Evolutionary conservation across 2,888 invertebrate genomes (phyloP).

Genomic region (Himalopsyche tibetana): DNA sequence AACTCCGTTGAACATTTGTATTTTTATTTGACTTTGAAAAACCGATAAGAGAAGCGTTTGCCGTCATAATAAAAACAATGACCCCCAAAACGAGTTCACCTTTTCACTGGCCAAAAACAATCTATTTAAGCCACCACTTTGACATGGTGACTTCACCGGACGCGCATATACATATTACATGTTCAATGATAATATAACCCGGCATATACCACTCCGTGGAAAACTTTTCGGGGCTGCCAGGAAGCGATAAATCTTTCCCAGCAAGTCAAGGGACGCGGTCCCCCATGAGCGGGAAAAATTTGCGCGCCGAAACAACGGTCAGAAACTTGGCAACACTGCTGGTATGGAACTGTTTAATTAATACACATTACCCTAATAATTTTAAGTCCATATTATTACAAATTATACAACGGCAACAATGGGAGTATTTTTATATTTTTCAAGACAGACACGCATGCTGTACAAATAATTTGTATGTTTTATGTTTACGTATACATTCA

Average conservation of each 20-base stretch:
- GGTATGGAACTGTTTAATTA: not conserved
- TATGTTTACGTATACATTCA: no score
- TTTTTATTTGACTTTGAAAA: no score
- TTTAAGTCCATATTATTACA: not conserved
- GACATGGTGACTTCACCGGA: not conserved
- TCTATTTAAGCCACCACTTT: not conserved
- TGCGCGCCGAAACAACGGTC: constrained; percentile 8
- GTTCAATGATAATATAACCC: not conserved
- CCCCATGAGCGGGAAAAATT: constrained; percentile 15
- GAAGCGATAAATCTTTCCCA: constrained; percentile 18
- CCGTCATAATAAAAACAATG: no score
- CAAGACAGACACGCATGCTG: not conserved
- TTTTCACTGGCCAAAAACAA: not conserved
- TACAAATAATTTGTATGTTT: no score
- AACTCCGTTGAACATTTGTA: no score
- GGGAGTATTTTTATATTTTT: not conserved
- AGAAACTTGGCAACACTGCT: not conserved
- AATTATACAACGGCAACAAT: not conserved
- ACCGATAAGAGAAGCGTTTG: no score
- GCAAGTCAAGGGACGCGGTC: constrained; percentile 7
- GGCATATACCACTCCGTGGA: not conserved
- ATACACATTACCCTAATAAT: not conserved
- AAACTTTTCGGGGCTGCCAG: constrained; percentile 22
- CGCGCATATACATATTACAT: not conserved
- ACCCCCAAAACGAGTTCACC: no score